Evolutionary conservation across 1,140 invertebrate species (phyloP), one percentile per base, ranked within the genome.

Genomic region (Neuroterus valhalla): DNA sequence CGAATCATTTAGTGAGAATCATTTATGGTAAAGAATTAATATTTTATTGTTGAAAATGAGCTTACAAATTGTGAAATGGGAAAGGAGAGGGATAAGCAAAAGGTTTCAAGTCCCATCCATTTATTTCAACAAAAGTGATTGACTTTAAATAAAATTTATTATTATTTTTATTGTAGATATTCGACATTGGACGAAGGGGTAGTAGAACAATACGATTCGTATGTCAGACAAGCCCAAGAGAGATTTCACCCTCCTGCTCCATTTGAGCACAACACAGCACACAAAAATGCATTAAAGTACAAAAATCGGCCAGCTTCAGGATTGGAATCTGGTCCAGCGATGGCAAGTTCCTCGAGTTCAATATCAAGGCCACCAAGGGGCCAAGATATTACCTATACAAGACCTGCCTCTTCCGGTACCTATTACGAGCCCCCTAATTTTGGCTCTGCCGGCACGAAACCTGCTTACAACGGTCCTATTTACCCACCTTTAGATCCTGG

Each of bases 201-300:
- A 38, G 21, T 88, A 15, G 70, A 81, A 0, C 82, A 86, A 45
- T 23, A 86, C 8, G 82, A 87, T 45, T 50, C 48, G 21, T 68
- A 38, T 3, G 46, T 46, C 0, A 78, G 74, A 14, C 84, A 82
- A 17, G 81, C 82, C 3, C 85, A 90, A 45, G 82, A 89, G 0
- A 82, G 89, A 31, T 90, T 86, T 52, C 83, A 86, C 66, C 87
- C 88, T 2, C 82, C 85, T 1, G 82, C 86, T 0, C 76, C 73
- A 21, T 87, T 86, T 68, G 83, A 86, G 21, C 80, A 82, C 11
- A 74, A 52, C 44, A 17, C 78, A 11, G 73, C 74, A 21, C 81
- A 82, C 48, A 62, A 74, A n/a, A 82, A 82, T 66, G 74, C 50
- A 21, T 17, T 75, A 21, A 68, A 48, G 26, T 70, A 73, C 46